Evolutionary conservation across 2,113 vertebrate genomes (phyloP).

Genomic region (Turnix velox): DNA sequence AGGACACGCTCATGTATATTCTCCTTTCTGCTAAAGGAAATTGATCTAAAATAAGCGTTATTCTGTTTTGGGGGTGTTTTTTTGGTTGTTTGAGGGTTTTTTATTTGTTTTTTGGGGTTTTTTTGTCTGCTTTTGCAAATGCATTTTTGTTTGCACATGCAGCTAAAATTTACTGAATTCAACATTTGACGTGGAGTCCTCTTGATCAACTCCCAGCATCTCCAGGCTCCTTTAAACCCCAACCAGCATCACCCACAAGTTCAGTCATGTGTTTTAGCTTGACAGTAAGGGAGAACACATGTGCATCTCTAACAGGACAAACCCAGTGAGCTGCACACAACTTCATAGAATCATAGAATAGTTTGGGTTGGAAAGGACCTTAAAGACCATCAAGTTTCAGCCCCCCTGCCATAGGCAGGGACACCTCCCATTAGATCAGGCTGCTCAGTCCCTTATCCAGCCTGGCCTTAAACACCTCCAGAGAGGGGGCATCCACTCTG

Average conservation of each 20-base stretch:
- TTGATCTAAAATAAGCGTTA: background rate
- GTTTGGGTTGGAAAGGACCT: too few relatives aligned
- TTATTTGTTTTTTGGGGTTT: too few relatives aligned
- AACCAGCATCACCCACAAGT: background rate
- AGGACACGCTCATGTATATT: background rate
- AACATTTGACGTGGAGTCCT: accelerated
- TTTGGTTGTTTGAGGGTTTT: too few relatives aligned
- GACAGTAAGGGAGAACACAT: background rate
- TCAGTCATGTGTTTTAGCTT: background rate
- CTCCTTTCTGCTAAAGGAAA: background rate
- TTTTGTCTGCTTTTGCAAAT: background rate
- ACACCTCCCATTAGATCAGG: too few relatives aligned
- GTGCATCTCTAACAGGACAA: background rate
- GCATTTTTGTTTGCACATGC: background rate
- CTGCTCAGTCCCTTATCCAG: too few relatives aligned
- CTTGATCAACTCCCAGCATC: background rate
- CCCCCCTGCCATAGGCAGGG: too few relatives aligned
- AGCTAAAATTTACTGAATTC: background rate
- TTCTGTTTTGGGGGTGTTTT: too few relatives aligned
- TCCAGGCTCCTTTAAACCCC: background rate
- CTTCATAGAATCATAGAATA: too few relatives aligned
- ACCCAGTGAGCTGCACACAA: background rate
- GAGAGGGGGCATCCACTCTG: too few relatives aligned
- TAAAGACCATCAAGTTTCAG: too few relatives aligned
- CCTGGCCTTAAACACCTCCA: too few relatives aligned